Percentiles rank a stretch among this genome's conserved stretches.
These are phyloP conservation scores for Brachyptera risi DNA, from an alignment of 2,888 invertebrate species.

Conservation along the genomic window DNA sequence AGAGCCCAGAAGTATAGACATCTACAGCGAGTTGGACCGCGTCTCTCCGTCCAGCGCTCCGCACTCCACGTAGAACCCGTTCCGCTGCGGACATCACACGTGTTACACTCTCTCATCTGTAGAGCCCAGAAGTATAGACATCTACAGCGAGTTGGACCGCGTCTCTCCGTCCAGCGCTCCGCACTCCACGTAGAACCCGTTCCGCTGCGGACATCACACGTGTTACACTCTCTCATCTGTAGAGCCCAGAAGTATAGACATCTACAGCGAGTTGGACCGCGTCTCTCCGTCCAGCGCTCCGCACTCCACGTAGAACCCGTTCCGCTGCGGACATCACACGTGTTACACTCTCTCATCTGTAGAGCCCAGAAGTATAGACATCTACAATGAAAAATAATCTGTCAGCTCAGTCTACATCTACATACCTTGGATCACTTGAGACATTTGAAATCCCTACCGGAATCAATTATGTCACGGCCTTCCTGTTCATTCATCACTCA, in stretches of 20 bases:
- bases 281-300: conserved; percentile 54
- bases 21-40: conserved; percentile 52
- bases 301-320: conserved; percentile 53
- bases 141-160: conserved; percentile 52
- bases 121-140: conserved; percentile 48
- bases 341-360: conserved; percentile 50
- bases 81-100: conserved; percentile 38
- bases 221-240: conserved; percentile 50
- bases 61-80: conserved; percentile 53
- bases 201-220: conserved; percentile 38
- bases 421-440: no score
- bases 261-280: conserved; percentile 52
- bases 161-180: conserved; percentile 54
- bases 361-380: conserved; percentile 48
- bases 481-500: no score
- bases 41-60: conserved; percentile 54
- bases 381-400: no score
- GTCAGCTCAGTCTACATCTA: no score
- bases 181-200: conserved; percentile 53
- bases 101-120: conserved; percentile 50
- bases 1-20: conserved; percentile 48
- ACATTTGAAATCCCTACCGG: no score
- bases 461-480: no score
- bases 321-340: conserved; percentile 38
- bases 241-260: conserved; percentile 48